Conservation (phyloP, 2,797 vertebrate species). For the Pseudomugil gertrudae region DNA sequence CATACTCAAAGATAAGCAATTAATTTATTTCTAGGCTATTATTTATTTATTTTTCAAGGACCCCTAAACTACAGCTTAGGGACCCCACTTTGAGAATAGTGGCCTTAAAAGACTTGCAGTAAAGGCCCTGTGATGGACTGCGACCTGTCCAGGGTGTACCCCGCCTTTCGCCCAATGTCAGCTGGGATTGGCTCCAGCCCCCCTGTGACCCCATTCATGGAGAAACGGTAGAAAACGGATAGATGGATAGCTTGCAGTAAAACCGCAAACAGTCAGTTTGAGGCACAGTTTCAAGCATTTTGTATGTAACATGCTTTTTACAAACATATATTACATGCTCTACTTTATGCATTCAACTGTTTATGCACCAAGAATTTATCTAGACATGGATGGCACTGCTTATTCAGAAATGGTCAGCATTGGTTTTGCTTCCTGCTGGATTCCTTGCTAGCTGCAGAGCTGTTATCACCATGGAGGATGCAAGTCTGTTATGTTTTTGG, state of each 20-base stretch:
- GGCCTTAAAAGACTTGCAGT: no score
- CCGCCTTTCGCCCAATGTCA: no score
- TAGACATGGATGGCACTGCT: conserved; percentile 17
- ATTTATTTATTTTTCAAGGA: no score
- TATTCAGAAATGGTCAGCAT: conserved; percentile 3
- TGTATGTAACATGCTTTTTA: conserved; percentile 29
- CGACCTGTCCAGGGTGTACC: no score
- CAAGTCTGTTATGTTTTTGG: neutral
- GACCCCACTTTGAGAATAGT: no score
- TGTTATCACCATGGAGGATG: conserved; percentile 7
- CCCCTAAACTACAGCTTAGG: no score
- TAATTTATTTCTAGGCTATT: no score
- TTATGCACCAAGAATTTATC: conserved; percentile 17
- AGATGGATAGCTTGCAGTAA: neutral
- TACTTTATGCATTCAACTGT: conserved; percentile 18
- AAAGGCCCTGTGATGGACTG: no score
- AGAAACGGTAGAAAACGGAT: no score
- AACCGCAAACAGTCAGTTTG: neutral
- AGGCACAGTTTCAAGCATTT: neutral
- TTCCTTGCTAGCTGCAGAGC: neutral
- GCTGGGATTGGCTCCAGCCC: no score
- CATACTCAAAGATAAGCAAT: no score
- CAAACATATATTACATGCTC: conserved; percentile 12
- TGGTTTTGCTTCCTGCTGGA: conserved; percentile 1
- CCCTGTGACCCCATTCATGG: no score